Conservation (phyloP, 2,888 invertebrate genomes). For the Cheilosia pagana region DNA sequence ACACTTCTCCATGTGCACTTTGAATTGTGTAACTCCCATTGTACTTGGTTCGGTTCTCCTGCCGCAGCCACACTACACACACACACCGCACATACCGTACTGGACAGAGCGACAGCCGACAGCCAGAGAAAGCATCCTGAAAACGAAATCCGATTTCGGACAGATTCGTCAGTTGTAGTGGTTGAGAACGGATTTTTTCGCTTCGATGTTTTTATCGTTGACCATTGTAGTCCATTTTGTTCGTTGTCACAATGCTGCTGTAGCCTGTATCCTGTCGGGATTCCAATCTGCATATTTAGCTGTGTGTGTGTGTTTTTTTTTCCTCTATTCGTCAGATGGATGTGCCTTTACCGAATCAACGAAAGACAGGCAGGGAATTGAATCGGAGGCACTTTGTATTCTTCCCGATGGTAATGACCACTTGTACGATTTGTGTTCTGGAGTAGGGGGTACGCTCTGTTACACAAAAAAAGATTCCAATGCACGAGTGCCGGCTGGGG, state of each 20-base stretch:
- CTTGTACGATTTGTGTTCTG: conserved; percentile 70
- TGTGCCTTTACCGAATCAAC: conserved; percentile 46
- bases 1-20: neutral
- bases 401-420: conserved; percentile 72
- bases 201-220: conserved; percentile 61
- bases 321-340: conserved; percentile 28
- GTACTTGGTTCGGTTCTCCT: neutral
- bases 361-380: conserved; percentile 64
- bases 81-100: neutral
- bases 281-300: conserved; percentile 68
- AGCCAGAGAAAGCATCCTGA: conserved; percentile 32
- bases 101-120: conserved; percentile 3
- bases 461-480: neutral
- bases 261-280: conserved; percentile 50
- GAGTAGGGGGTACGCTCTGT: neutral
- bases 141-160: conserved; percentile 70
- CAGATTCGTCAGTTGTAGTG: conserved; percentile 68
- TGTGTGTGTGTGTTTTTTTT: conserved; percentile 1
- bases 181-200: conserved; percentile 58
- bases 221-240: conserved; percentile 57
- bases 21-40: conserved; percentile 6
- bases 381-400: conserved; percentile 68
- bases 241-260: conserved; percentile 48
- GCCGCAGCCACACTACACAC: neutral
- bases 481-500: neutral